Percentiles rank a stretch among this genome's conserved stretches.
These are phyloP conservation scores for Trypoxylon attenuatum DNA, from an alignment of 2,888 invertebrate species.

Conservation along the genomic window DNA sequence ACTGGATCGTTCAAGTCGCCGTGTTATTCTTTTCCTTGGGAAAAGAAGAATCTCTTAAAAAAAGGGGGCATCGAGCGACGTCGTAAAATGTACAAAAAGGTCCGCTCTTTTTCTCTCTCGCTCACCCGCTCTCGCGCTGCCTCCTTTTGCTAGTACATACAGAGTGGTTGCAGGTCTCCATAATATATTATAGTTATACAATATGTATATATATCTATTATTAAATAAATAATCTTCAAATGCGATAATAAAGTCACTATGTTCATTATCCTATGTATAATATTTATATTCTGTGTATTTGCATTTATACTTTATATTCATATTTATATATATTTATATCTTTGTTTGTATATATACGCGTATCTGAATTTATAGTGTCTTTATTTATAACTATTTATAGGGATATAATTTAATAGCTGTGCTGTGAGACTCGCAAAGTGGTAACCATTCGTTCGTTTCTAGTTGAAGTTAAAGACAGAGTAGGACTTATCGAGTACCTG, in stretches of 20 bases:
- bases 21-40: constrained; percentile 1
- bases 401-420: constrained; percentile 61
- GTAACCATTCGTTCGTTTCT: constrained; percentile 65
- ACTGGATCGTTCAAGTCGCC: constrained; percentile 38
- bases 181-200: constrained; percentile 49
- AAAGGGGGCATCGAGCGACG: constrained; percentile 30
- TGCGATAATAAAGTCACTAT: constrained; percentile 71
- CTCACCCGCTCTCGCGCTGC: neutral
- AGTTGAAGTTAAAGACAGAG: constrained; percentile 26
- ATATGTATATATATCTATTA: constrained; percentile 55
- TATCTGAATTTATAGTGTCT: constrained; percentile 54
- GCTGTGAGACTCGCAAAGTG: constrained; percentile 67
- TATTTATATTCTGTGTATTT: constrained; percentile 58
- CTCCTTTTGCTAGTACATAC: constrained; percentile 42
- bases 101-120: constrained; percentile 10
- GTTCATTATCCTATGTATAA: constrained; percentile 61
- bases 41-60: constrained; percentile 13
- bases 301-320: constrained; percentile 54
- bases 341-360: constrained; percentile 54
- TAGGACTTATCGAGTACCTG: constrained; percentile 17
- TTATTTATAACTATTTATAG: constrained; percentile 67
- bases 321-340: constrained; percentile 47
- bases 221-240: constrained; percentile 74
- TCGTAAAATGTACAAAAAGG: constrained; percentile 58
- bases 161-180: constrained; percentile 43